These are phyloP conservation scores for Orthonevra nobilis DNA, from an alignment of 2,888 invertebrate species.

Conservation along the genomic window DNA sequence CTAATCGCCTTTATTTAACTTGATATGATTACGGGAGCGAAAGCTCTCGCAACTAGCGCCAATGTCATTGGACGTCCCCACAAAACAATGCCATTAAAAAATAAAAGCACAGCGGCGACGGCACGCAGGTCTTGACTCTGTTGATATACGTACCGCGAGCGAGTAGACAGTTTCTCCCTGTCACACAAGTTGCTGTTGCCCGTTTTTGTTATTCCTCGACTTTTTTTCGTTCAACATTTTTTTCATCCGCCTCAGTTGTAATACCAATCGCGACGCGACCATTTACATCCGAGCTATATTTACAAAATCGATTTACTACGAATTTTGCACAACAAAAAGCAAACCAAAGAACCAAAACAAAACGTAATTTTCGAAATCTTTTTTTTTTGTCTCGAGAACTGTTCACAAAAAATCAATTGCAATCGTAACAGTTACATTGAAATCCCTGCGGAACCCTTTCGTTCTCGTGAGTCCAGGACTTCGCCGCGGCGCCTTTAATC, in stretches of 20 bases:
- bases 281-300: slow-evolving; percentile 36
- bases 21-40: neutral
- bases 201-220: neutral
- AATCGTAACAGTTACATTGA: slow-evolving; percentile 14
- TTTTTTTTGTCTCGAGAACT: neutral
- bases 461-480: neutral
- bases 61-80: slow-evolving; percentile 31
- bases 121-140: slow-evolving; percentile 58
- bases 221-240: slow-evolving; percentile 43
- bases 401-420: slow-evolving; percentile 7
- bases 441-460: neutral
- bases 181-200: slow-evolving; percentile 23
- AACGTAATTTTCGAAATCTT: neutral
- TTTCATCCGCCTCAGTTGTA: neutral
- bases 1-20: neutral
- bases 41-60: slow-evolving; percentile 27
- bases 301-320: slow-evolving; percentile 13
- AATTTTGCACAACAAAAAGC: slow-evolving; percentile 16
- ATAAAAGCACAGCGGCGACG: slow-evolving; percentile 61
- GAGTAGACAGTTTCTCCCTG: slow-evolving; percentile 20
- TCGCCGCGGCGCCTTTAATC: neutral
- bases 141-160: slow-evolving; percentile 36
- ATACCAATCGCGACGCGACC: slow-evolving; percentile 11
- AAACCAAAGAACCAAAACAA: neutral
- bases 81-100: slow-evolving; percentile 44